Conservation (phyloP, 2,113 vertebrate genomes). For the Plecotus auritus region DNA sequence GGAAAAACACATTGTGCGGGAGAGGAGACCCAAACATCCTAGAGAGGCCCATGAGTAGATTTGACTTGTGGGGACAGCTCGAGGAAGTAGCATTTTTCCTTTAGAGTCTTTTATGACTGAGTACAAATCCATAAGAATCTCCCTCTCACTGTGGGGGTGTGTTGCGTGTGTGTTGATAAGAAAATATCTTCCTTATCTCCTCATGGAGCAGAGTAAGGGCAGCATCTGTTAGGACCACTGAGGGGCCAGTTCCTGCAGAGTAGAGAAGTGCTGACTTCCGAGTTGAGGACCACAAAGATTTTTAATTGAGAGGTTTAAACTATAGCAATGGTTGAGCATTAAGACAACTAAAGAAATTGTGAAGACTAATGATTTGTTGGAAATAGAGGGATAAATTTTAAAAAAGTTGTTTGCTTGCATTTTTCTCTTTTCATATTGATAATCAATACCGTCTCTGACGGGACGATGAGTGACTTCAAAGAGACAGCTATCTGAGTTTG, state of each 20-base stretch:
- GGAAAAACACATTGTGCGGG: background rate
- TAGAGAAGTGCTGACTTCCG: background rate
- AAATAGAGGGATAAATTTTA: background rate
- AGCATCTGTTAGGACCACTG: background rate
- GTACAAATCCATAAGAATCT: background rate
- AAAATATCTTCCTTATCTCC: background rate
- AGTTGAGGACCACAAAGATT: background rate
- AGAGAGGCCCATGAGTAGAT: background rate
- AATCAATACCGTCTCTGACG: background rate
- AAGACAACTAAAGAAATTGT: background rate
- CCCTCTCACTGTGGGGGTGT: background rate
- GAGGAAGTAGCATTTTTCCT: background rate
- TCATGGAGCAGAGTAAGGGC: background rate
- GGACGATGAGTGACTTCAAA: background rate
- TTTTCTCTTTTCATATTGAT: background rate
- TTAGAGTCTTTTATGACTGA: background rate
- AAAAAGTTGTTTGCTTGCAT: background rate
- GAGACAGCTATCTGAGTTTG: background rate
- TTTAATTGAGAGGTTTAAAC: background rate
- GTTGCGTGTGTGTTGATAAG: background rate
- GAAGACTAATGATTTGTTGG: background rate
- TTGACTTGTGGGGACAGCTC: background rate
- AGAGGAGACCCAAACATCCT: background rate
- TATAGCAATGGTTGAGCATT: background rate
- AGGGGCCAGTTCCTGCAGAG: background rate